Evolutionary conservation across 2,113 vertebrate genomes (phyloP).

Genomic region (Hemichromis elongatus): DNA sequence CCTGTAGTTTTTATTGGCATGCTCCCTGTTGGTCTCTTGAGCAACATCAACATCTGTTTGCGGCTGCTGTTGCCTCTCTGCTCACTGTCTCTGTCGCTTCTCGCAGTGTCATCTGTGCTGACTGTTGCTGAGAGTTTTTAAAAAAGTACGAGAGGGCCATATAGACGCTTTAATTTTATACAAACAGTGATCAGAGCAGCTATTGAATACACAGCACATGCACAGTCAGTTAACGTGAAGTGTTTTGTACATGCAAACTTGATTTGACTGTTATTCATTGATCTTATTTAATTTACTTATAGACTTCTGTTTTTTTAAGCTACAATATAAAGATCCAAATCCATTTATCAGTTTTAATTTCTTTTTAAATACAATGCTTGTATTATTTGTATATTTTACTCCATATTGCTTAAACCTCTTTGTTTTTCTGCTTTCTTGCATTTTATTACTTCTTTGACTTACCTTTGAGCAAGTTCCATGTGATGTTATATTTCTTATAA

Average conservation of each 20-base stretch:
- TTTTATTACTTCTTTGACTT: background rate
- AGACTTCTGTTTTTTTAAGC: background rate
- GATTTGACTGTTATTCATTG: background rate
- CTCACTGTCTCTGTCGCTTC: background rate
- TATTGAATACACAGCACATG: background rate
- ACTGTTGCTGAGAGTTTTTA: background rate
- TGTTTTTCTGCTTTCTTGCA: background rate
- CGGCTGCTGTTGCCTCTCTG: background rate
- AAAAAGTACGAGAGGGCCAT: background rate
- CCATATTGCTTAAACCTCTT: background rate
- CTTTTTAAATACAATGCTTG: background rate
- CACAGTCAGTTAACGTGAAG: background rate
- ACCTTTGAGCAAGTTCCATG: background rate
- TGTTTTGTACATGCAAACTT: background rate
- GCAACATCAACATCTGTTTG: background rate
- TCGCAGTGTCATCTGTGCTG: background rate
- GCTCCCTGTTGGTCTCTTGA: background rate
- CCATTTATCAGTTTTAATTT: background rate
- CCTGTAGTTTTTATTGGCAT: background rate
- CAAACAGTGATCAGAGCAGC: background rate
- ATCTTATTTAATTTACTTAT: background rate
- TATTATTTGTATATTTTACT: background rate
- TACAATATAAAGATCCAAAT: background rate
- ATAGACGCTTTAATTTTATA: background rate
- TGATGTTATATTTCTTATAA: background rate